These are phyloP conservation scores for Ectropis crepuscularia DNA, from an alignment of 2,888 invertebrate species.

Conservation along the genomic window DNA sequence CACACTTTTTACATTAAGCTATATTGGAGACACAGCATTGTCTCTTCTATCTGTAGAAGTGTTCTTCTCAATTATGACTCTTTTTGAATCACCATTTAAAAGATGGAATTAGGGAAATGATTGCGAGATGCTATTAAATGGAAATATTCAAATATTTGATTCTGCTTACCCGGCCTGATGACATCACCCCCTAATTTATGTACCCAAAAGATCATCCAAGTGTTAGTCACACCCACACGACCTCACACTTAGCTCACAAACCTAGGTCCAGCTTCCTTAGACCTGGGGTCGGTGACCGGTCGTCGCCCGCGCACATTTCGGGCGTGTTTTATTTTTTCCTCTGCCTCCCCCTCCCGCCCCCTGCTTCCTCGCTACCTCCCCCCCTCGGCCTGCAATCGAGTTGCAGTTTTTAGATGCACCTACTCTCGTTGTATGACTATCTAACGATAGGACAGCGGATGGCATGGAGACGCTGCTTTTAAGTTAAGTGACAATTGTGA, in stretches of 20 bases:
- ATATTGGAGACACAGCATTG: too few relatives aligned
- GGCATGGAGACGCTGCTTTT: slow-evolving; percentile 48
- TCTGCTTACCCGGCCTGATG: background rate
- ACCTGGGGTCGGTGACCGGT: slow-evolving; percentile 74
- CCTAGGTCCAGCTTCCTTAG: slow-evolving; percentile 59
- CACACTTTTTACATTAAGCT: too few relatives aligned
- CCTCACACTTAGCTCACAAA: slow-evolving; percentile 45
- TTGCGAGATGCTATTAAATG: too few relatives aligned
- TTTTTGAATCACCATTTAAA: too few relatives aligned
- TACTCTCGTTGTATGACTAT: slow-evolving; percentile 80
- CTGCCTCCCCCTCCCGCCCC: slow-evolving; percentile 36
- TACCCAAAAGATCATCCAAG: slow-evolving; percentile 5
- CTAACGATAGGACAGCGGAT: slow-evolving; percentile 69
- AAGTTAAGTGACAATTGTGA: background rate
- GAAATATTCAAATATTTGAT: too few relatives aligned
- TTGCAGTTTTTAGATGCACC: slow-evolving; percentile 84
- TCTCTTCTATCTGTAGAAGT: too few relatives aligned
- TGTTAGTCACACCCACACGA: slow-evolving; percentile 3
- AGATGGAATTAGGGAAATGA: too few relatives aligned
- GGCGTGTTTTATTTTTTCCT: slow-evolving; percentile 66
- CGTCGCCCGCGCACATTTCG: slow-evolving; percentile 76
- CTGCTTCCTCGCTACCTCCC: slow-evolving; percentile 42
- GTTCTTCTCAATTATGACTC: too few relatives aligned
- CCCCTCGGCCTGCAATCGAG: slow-evolving; percentile 72
- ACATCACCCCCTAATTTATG: background rate